Percentiles rank a stretch among this genome's conserved stretches.
Conservation (phyloP, 2,113 vertebrate genomes). For the Columba livia region DNA sequence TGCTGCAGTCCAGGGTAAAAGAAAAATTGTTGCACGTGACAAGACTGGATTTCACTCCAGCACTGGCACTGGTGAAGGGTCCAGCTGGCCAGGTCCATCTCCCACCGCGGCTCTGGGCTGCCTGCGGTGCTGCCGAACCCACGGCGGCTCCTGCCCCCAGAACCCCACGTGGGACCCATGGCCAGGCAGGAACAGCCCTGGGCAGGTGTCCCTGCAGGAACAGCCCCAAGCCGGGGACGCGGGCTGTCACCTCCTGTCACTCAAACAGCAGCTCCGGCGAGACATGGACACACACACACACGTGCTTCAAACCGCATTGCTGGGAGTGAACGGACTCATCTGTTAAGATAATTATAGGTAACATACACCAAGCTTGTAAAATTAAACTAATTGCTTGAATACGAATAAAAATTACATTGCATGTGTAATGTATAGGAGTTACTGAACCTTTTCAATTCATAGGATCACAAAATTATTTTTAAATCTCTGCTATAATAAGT, state of each 20-base stretch:
- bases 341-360: background rate
- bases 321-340: background rate
- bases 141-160: too few species aligned
- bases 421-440: rapidly evolving
- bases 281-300: rapidly evolving
- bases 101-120: background rate
- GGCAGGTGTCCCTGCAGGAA: background rate
- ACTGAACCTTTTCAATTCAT: background rate
- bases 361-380: background rate
- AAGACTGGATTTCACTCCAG: background rate
- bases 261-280: background rate
- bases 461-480: background rate
- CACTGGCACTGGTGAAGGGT: background rate
- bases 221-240: background rate
- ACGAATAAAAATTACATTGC: background rate
- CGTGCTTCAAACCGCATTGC: background rate
- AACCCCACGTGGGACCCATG: too few species aligned
- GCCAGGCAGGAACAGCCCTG: background rate
- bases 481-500: background rate
- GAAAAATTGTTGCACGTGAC: rapidly evolving
- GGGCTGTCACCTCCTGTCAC: background rate
- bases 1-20: background rate
- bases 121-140: too few species aligned
- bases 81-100: background rate
- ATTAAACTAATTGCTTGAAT: background rate